phyloP scores from a whole-genome alignment of 2,113 vertebrate species.

The Anguilla japonica region DNA sequence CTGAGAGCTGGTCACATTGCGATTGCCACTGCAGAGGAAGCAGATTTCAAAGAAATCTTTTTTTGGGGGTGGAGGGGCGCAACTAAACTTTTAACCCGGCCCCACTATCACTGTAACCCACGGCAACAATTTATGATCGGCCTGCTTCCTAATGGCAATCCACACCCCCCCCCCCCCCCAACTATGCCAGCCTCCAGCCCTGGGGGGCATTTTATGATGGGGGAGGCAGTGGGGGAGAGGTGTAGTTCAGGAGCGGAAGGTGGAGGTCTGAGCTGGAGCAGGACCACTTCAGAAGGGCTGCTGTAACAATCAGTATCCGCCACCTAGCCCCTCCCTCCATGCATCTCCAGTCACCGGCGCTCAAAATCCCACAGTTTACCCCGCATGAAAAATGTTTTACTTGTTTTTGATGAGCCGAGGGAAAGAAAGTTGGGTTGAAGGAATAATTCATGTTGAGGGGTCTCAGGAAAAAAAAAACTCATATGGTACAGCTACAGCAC shows the following conservation, averaged over 20 bases:
- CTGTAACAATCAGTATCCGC: neutral
- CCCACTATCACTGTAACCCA: no score
- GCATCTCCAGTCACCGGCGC: neutral
- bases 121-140: no score
- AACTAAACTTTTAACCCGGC: neutral
- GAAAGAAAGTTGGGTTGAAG: neutral
- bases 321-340: neutral
- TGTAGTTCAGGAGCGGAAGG: neutral
- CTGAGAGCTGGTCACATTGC: neutral
- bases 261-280: constrained; percentile 26
- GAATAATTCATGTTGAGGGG: neutral
- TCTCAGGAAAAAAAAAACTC: neutral
- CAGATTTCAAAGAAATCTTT: no score
- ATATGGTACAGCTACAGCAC: neutral
- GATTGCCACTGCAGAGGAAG: neutral
- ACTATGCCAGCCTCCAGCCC: no score
- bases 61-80: neutral
- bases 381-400: neutral
- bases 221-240: neutral
- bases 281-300: constrained; percentile 8
- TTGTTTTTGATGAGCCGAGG: neutral
- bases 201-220: neutral
- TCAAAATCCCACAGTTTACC: neutral
- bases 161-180: no score
- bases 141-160: no score